A percentile compares a stretch with the other conserved stretches of the same genome.
phyloP scores from a whole-genome alignment of 2,888 invertebrate genomes.

The Sarcophaga carnaria region DNA sequence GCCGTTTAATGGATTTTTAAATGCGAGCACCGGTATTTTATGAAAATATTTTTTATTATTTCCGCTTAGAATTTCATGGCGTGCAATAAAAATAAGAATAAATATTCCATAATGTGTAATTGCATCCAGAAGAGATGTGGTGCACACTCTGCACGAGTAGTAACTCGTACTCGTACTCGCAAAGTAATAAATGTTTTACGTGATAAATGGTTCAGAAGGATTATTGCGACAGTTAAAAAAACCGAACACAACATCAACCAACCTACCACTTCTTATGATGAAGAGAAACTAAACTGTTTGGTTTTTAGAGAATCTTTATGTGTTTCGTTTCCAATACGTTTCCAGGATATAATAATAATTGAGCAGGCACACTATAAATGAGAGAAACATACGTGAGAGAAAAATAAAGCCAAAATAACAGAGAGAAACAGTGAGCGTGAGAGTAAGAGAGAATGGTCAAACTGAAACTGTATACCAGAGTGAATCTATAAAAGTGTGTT shows the following conservation, averaged over 20 bases:
- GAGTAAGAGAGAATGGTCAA: not conserved
- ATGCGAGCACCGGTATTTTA: constrained; percentile 19
- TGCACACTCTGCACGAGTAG: too few relatives aligned
- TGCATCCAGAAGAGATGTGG: not conserved
- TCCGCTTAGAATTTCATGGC: constrained; percentile 29
- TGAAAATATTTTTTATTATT: constrained; percentile 41
- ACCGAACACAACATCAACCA: constrained; percentile 24
- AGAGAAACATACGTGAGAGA: not conserved
- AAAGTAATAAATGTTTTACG: not conserved
- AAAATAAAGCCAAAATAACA: not conserved
- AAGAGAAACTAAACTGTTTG: constrained; percentile 48
- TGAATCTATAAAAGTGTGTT: not conserved
- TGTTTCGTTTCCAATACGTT: constrained; percentile 54
- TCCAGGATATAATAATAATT: not conserved
- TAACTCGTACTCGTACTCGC: too few relatives aligned
- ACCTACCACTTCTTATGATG: constrained; percentile 28
- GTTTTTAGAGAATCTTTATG: constrained; percentile 6
- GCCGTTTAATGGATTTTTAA: constrained; percentile 24
- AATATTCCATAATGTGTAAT: constrained; percentile 26
- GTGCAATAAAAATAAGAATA: constrained; percentile 28
- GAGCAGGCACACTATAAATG: not conserved
- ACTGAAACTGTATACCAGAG: not conserved
- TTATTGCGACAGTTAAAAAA: not conserved
- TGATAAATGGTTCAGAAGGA: not conserved
- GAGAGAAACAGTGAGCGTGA: not conserved